Evolutionary conservation across 2,888 invertebrate genomes (phyloP).

Genomic region (Julus scanicus): DNA sequence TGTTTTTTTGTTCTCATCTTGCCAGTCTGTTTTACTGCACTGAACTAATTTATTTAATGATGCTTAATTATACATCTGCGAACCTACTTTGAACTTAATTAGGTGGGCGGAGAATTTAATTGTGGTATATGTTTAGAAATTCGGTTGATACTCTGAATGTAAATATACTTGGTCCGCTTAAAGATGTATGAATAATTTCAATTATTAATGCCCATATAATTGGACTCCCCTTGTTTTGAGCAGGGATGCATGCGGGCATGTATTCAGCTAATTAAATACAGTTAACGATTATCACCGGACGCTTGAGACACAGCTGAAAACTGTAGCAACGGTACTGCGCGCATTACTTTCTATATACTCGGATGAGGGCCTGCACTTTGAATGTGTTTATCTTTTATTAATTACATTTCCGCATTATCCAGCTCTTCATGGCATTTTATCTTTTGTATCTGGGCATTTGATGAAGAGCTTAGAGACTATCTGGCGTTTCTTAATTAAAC

Average conservation of each 20-base stretch:
- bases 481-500: slow-evolving; percentile 42
- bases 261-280: slow-evolving; percentile 30
- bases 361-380: not conserved
- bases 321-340: slow-evolving; percentile 2
- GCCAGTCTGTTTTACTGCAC: slow-evolving; percentile 6
- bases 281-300: slow-evolving; percentile 36
- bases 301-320: slow-evolving; percentile 29
- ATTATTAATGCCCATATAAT: slow-evolving; percentile 11
- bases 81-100: slow-evolving; percentile 42
- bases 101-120: slow-evolving; percentile 36
- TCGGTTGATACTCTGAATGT: slow-evolving; percentile 1
- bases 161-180: slow-evolving; percentile 27
- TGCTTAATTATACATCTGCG: slow-evolving; percentile 20
- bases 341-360: not conserved
- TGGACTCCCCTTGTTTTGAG: slow-evolving; percentile 9
- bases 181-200: slow-evolving; percentile 42
- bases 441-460: slow-evolving; percentile 9
- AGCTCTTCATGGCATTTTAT: slow-evolving; percentile 4
- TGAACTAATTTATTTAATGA: slow-evolving; percentile 30
- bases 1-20: not conserved
- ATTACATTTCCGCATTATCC: slow-evolving; percentile 24
- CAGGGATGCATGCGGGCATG: not conserved
- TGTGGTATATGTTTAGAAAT: slow-evolving; percentile 36
- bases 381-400: slow-evolving; percentile 32
- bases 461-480: slow-evolving; percentile 31